Conservation (phyloP, 2,113 vertebrate genomes). For the Riparia riparia region DNA sequence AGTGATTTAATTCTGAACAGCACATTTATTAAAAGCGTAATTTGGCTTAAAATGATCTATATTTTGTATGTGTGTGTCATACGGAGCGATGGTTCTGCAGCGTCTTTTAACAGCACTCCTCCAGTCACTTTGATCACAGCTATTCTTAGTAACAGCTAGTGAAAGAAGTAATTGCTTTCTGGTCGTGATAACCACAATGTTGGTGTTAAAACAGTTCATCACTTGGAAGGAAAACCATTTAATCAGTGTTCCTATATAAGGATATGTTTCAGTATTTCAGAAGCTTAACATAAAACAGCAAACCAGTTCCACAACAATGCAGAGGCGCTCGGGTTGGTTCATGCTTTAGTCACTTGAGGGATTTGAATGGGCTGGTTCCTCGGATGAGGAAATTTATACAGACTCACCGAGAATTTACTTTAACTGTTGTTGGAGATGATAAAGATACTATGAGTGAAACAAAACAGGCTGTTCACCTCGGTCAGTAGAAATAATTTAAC, state of each 20-base stretch:
- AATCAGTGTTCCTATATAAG: conserved; percentile 35
- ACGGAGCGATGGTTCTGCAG: not conserved
- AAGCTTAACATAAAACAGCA: not conserved
- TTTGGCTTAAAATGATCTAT: not conserved
- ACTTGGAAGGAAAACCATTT: conserved; percentile 24
- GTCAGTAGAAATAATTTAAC: conserved; percentile 53
- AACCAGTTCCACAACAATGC: conserved; percentile 5
- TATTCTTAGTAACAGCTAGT: conserved; percentile 58
- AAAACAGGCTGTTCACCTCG: not conserved
- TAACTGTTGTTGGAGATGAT: conserved; percentile 18
- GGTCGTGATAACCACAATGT: conserved; percentile 40
- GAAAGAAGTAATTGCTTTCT: conserved; percentile 58
- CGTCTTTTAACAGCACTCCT: conserved; percentile 35
- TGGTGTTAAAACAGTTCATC: conserved; percentile 47
- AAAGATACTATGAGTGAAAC: conserved; percentile 12
- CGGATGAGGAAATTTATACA: conserved; percentile 7
- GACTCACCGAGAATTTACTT: conserved; percentile 11
- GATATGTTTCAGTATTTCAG: conserved; percentile 16
- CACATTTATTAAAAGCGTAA: not conserved
- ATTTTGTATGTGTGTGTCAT: not conserved
- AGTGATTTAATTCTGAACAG: not conserved
- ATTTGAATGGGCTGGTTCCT: conserved; percentile 32
- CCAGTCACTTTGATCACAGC: conserved; percentile 43
- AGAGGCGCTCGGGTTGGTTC: conserved; percentile 41
- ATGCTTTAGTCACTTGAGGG: conserved; percentile 56